Evolutionary conservation across 2,797 vertebrate species (phyloP).

Genomic region (Nyctibius grandis): DNA sequence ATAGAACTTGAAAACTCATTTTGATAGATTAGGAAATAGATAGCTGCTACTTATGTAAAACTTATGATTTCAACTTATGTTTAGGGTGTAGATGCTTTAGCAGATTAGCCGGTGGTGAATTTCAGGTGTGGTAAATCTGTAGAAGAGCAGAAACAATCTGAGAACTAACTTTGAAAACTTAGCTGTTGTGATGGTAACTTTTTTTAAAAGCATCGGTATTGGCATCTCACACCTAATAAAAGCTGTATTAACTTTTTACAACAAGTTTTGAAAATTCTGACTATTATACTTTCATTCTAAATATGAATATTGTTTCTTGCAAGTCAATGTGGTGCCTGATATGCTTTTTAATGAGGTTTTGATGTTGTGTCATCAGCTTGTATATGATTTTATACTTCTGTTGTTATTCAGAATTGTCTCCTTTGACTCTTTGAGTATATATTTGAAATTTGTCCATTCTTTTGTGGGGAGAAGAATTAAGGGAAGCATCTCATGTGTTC

Average conservation of each 20-base stretch:
- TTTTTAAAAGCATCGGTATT: neutral
- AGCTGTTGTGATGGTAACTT: neutral
- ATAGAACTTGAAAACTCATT: neutral
- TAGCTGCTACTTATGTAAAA: neutral
- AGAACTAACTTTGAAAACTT: neutral
- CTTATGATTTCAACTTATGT: accelerated
- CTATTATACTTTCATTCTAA: neutral
- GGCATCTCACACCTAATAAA: neutral
- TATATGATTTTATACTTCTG: neutral
- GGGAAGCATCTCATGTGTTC: neutral
- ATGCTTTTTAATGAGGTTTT: neutral
- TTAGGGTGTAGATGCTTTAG: neutral
- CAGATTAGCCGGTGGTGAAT: neutral
- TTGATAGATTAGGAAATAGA: neutral
- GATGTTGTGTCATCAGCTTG: neutral
- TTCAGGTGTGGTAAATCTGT: neutral
- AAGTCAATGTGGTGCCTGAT: neutral
- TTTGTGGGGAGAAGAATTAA: neutral
- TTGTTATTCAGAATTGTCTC: neutral
- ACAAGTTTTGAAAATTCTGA: neutral
- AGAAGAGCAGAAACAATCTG: neutral
- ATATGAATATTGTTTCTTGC: neutral
- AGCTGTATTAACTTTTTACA: neutral
- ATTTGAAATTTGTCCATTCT: neutral
- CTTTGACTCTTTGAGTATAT: neutral